Conservation (phyloP, 30 jellyfish, hydroid and myxozoan genomes). For the Cassiopea andromeda region DNA sequence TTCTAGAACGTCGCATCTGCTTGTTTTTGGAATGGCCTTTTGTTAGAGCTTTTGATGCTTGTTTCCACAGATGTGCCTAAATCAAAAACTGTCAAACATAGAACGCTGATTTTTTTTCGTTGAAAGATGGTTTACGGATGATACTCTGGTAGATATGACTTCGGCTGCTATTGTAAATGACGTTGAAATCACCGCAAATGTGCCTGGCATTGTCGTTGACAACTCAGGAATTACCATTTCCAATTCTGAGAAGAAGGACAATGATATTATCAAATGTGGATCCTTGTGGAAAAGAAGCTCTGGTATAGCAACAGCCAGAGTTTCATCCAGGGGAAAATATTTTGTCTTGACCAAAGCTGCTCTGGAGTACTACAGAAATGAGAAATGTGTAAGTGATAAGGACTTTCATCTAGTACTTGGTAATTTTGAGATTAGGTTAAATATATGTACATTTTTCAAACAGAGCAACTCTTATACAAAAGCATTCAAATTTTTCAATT, state of each 20-base stretch:
- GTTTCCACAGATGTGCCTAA: too few species aligned
- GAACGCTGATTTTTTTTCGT: background rate
- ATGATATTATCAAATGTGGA: constrained; percentile 58
- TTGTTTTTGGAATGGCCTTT: too few species aligned
- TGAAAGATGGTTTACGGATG: background rate
- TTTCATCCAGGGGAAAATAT: constrained; percentile 63
- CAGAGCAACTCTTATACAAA: too few species aligned
- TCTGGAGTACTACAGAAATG: constrained; percentile 79
- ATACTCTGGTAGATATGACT: constrained; percentile 15
- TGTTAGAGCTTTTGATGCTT: too few species aligned
- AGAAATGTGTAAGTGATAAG: constrained; percentile 76
- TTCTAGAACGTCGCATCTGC: too few species aligned
- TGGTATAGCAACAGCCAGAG: constrained; percentile 36
- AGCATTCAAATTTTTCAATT: too few species aligned
- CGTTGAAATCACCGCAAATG: constrained; percentile 27
- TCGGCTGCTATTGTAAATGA: constrained; percentile 35
- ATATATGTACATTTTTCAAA: too few species aligned
- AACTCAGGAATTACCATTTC: constrained; percentile 48
- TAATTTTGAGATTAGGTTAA: too few species aligned
- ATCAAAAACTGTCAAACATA: too few species aligned
- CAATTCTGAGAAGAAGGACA: constrained; percentile 18
- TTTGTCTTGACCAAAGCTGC: constrained; percentile 72
- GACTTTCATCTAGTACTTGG: background rate
- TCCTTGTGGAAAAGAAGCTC: constrained; percentile 68
- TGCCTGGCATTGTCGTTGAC: constrained; percentile 45